Evolutionary conservation across 1,140 invertebrate genomes (phyloP), one percentile per base, ranked within the genome.

Genomic region (Saccostrea echinata): DNA sequence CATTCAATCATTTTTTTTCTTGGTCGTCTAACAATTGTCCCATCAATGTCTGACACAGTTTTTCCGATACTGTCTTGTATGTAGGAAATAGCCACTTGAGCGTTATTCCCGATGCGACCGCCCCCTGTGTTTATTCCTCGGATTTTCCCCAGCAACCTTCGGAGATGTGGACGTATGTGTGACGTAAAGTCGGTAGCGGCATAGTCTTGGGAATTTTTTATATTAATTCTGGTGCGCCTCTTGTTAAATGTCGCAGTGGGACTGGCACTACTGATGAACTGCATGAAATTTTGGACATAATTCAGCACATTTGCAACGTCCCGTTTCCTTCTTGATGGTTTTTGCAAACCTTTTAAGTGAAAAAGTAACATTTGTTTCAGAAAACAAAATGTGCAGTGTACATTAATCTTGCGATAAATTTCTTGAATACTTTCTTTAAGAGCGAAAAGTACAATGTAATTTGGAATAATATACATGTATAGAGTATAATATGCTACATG

Each of bases 21-120:
- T 30, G 27, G 24, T 1, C 68, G 24, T 33, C 27, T 27, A 4
- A 30, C 68, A 18, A 76, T 76, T 33, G 68, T 76, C 27, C 68
- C 68, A 76, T 76, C 68, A 76, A 76, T 76, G 16, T 76, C 68
- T 11, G 68, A 30, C 1, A 76, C 68, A 30, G 68, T 76, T 76
- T 76, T 76, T 11, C 68, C 68, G 8, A 76, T 11, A 30, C 68
- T 76, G 68, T 76, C 27, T 30, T 76, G 68, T 33, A 76, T 33
- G 30, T 30, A 33, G 9, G 68, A 76, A 16, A 76, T 76, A 27
- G 68, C 27, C 27, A 27, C 68, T 18, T 76, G 8, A 76, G 68
- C 68, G 30, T 76, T 13, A 27, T 33, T 76, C 27, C 68, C 68
- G 16, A 76, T 76, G 68, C 27, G 27, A 33, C 6, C 27, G 27